Base-by-base conservation (phyloP, 2,797 vertebrate species). In the Ciconia nigra region DNA sequence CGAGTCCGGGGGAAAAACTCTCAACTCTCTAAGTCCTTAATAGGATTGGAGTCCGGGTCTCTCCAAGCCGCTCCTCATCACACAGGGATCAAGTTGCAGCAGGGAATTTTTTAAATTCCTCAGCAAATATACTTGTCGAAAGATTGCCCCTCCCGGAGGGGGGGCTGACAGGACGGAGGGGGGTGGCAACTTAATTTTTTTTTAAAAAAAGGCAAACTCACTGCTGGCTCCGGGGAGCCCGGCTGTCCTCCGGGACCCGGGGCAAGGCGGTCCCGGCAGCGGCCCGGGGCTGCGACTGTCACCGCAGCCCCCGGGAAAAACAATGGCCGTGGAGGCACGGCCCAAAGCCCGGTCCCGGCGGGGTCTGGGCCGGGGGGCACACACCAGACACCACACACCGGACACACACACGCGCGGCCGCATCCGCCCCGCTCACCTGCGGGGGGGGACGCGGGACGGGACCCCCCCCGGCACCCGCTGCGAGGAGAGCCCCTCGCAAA, bases 61-160 rank as follows among this genome's bases (percentile, higher is more conserved):
- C 98, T 98, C 98, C 95, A 96, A 98, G 98, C 98, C 95, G 97
- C 97, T 98, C 98, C 98, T 98, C 98, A 98, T 98, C 98, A 97
- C 98, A 98, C 98, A 98, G 97, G 98, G 98, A 99, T 99, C 99
- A 98, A 98, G 98, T 99, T 99, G 98, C 99, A 99, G 96, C 97
- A 97, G 93, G 93, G 97, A 97, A 99, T 99, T 98, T 98, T 99
- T 99, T 97, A 98, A 98, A 99, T 99, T 99, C 99, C 99, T 98
- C 97, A 98, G 98, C 99, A 99, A 99, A 98, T 98, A 98, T 98
- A 99, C 98, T 98, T 98, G 98, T 98, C 98, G 98, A 98, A 98
- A 98, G 98, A 98, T 98, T 96, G 97, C 87, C 95, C 92, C 79
- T 91, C 76, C 88, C 67, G 82, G 54, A 57, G 37, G 35, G 52